Percentiles rank a stretch among this genome's conserved stretches.
Evolutionary conservation across 1,140 invertebrate species (phyloP).

Genomic region (Acromyrmex heyeri): DNA sequence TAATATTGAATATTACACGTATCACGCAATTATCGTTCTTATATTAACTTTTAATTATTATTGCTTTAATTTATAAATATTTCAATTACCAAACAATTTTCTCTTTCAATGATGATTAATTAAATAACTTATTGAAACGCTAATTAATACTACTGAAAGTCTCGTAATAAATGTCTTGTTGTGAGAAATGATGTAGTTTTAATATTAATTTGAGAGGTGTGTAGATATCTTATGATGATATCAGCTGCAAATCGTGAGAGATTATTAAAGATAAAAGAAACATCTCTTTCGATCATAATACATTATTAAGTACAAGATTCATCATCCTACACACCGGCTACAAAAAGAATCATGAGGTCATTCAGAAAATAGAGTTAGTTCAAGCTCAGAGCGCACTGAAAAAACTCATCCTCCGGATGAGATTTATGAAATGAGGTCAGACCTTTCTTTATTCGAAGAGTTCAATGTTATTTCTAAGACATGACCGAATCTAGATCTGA

Average conservation of each 20-base stretch:
- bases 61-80: constrained; percentile 1
- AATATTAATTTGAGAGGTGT: background rate
- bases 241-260: constrained; percentile 14
- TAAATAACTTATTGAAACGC: no score
- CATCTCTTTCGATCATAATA: constrained; percentile 5
- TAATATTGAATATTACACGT: background rate
- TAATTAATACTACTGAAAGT: background rate
- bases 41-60: background rate
- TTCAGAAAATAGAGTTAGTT: constrained; percentile 14
- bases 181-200: background rate
- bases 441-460: constrained; percentile 36
- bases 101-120: background rate
- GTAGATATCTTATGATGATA: background rate
- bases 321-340: background rate
- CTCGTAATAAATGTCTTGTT: background rate
- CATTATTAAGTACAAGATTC: background rate
- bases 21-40: background rate
- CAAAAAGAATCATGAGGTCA: constrained; percentile 11
- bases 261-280: constrained; percentile 14
- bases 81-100: background rate
- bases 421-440: constrained; percentile 48
- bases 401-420: background rate
- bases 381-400: constrained; percentile 14
- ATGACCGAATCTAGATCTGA: constrained; percentile 26
- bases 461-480: constrained; percentile 71